Percentiles rank a stretch among this genome's conserved stretches.
phyloP scores from a whole-genome alignment of 1,140 invertebrate species.

The Lordiphosa stackelbergi region DNA sequence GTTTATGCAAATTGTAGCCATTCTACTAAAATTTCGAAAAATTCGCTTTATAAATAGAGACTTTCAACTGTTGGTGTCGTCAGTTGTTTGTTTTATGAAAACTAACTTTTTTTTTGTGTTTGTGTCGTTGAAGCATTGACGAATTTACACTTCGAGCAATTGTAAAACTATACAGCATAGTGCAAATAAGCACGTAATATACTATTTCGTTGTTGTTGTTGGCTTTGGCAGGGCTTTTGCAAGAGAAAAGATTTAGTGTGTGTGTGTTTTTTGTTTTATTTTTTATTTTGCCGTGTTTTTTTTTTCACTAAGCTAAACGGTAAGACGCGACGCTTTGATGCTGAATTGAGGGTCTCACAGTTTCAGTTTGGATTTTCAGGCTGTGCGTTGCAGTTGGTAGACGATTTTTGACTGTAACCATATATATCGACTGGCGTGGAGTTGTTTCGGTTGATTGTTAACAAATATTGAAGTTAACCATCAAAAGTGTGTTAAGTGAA shows the following conservation, averaged over 20 bases:
- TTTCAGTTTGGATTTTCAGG: constrained; percentile 54
- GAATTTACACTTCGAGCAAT: constrained; percentile 71
- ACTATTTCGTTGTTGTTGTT: constrained; percentile 39
- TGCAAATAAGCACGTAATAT: constrained; percentile 68
- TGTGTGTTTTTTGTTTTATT: constrained; percentile 7
- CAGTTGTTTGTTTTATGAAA: constrained; percentile 23
- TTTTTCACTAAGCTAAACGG: constrained; percentile 6
- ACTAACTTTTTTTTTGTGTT: constrained; percentile 7
- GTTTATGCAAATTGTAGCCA: not conserved
- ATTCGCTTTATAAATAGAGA: constrained; percentile 15
- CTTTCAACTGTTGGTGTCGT: constrained; percentile 37
- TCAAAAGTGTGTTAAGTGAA: too few species aligned
- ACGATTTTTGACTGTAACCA: not conserved
- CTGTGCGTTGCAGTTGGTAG: constrained; percentile 48
- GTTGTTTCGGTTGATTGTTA: too few species aligned
- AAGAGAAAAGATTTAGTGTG: constrained; percentile 42
- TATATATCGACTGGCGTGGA: not conserved
- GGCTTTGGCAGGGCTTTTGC: constrained; percentile 31
- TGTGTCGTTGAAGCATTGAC: constrained; percentile 41
- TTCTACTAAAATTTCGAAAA: constrained; percentile 37
- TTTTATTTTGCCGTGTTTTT: not conserved
- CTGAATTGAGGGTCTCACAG: constrained; percentile 1
- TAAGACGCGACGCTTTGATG: constrained; percentile 23
- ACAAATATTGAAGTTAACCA: too few species aligned
- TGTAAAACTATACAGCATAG: constrained; percentile 63